Conservation (phyloP, 2,113 vertebrate genomes). For the Chaetops frenatus region DNA sequence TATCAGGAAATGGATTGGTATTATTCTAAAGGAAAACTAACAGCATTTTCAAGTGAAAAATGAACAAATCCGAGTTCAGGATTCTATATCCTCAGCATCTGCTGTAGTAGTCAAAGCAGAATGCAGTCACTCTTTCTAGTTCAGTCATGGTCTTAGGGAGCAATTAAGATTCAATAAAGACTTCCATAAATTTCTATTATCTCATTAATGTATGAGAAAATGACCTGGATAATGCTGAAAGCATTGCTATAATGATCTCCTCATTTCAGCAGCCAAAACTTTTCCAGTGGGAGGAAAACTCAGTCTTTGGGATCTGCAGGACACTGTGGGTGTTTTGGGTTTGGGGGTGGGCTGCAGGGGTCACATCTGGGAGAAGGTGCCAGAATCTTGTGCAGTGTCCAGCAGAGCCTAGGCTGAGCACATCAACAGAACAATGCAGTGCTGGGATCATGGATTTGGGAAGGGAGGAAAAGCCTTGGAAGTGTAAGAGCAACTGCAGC, state of each 20-base stretch:
- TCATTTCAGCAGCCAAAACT: neutral
- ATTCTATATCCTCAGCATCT: neutral
- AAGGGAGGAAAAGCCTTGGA: neutral
- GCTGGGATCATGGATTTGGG: accelerated
- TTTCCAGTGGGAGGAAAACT: neutral
- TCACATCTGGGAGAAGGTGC: neutral
- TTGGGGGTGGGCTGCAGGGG: neutral
- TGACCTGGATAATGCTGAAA: neutral
- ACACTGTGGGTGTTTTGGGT: accelerated
- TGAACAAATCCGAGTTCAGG: neutral
- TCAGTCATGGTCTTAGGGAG: neutral
- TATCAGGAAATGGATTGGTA: neutral
- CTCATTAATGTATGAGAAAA: slow-evolving; percentile 31
- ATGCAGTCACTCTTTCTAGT: neutral
- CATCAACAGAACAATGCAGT: accelerated
- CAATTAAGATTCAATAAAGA: slow-evolving; percentile 47
- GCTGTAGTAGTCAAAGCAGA: neutral
- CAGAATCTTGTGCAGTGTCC: neutral
- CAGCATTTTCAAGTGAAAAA: neutral
- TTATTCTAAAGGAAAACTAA: neutral
- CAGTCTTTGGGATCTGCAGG: neutral
- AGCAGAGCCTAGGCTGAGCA: neutral
- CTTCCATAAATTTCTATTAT: slow-evolving; percentile 22
- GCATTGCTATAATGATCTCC: neutral
- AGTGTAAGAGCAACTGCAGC: neutral